Evolutionary conservation across 2,888 invertebrate species (phyloP).

Genomic region (Platynereis dumerilii): DNA sequence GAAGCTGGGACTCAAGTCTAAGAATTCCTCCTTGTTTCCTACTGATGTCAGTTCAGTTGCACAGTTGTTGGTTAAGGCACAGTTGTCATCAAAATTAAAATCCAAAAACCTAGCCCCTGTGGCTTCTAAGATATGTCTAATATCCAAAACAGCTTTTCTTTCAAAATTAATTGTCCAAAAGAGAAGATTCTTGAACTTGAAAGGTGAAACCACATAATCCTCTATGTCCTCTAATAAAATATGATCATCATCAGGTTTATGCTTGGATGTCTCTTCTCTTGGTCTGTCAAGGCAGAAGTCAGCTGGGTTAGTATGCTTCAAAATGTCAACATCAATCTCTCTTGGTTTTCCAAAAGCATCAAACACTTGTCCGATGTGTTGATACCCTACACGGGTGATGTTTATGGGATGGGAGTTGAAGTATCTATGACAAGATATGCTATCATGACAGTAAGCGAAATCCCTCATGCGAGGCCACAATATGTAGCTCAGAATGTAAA

Average conservation of each 20-base stretch:
- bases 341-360: conserved; percentile 11
- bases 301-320: neutral
- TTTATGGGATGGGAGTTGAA: conserved; percentile 37
- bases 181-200: neutral
- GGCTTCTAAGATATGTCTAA: neutral
- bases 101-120: conserved; percentile 3
- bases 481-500: conserved; percentile 33
- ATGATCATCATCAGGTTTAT: neutral
- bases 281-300: neutral
- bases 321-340: conserved; percentile 10
- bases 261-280: too few species aligned
- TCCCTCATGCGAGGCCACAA: conserved; percentile 37
- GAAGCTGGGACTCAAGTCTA: neutral
- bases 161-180: conserved; percentile 22
- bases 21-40: neutral
- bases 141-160: conserved; percentile 3
- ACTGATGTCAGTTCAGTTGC: neutral
- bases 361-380: conserved; percentile 38
- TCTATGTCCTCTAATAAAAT: neutral
- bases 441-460: conserved; percentile 38
- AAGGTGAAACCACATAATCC: neutral
- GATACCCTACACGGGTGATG: conserved; percentile 32
- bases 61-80: neutral
- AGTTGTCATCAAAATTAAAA: neutral
- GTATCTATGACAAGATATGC: conserved; percentile 39